phyloP scores from a whole-genome alignment of 2,113 vertebrate genomes.

The Clarias macrocephalus region DNA sequence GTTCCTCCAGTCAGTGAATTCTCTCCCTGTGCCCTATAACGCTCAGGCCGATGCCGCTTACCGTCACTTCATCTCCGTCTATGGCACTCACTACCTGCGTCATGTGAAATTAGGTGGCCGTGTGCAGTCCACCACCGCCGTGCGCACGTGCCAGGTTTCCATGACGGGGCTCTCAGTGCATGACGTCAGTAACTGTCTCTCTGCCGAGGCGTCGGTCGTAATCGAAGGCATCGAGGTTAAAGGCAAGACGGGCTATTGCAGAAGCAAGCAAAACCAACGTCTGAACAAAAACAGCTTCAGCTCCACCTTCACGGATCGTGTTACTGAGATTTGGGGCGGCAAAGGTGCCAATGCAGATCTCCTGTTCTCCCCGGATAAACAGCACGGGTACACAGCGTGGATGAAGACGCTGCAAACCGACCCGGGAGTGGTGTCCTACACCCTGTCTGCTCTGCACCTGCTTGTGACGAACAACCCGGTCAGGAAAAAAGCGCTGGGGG shows the following conservation, averaged over 20 bases:
- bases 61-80: constrained; percentile 56
- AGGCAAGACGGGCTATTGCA: constrained; percentile 33
- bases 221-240: constrained; percentile 26
- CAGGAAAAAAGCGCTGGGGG: constrained; percentile 53
- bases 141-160: constrained; percentile 58
- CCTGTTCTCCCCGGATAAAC: constrained; percentile 47
- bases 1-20: constrained; percentile 42
- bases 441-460: constrained; percentile 66
- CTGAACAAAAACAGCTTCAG: constrained; percentile 42
- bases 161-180: constrained; percentile 43
- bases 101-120: constrained; percentile 53
- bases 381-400: constrained; percentile 44
- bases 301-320: constrained; percentile 47
- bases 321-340: constrained; percentile 53
- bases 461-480: constrained; percentile 46
- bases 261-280: constrained; percentile 23
- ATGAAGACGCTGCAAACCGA: constrained; percentile 41
- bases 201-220: constrained; percentile 1
- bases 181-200: constrained; percentile 55
- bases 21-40: constrained; percentile 42
- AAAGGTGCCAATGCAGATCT: constrained; percentile 44
- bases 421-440: constrained; percentile 66
- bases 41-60: constrained; percentile 25
- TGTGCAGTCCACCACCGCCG: constrained; percentile 54
- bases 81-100: constrained; percentile 61